Conservation (phyloP, 2,888 invertebrate genomes). For the Hecatera dysodea region DNA sequence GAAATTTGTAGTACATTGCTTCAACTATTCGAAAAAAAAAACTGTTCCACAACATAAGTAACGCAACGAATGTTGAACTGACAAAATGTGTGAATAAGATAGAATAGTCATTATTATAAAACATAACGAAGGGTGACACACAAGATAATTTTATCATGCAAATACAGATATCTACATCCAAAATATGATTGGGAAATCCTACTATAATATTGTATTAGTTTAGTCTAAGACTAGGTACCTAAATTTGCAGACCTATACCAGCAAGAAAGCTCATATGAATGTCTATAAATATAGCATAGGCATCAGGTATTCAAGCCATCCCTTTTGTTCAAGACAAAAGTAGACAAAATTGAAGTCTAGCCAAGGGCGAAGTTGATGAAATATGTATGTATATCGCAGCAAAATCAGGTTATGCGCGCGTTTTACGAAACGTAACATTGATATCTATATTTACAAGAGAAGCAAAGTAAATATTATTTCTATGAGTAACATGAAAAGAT, state of each 20-base stretch:
- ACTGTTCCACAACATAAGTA: background rate
- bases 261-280: constrained; percentile 19
- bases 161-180: background rate
- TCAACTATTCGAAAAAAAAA: background rate
- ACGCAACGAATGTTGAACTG: background rate
- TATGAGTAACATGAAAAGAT: background rate
- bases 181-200: too few species aligned
- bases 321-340: constrained; percentile 45
- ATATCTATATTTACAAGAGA: constrained; percentile 33
- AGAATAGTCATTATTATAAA: too few species aligned
- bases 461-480: constrained; percentile 7
- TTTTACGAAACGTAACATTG: constrained; percentile 28
- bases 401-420: constrained; percentile 20
- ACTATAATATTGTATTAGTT: background rate
- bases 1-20: background rate
- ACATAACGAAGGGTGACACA: too few species aligned
- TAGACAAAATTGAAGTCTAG: constrained; percentile 31
- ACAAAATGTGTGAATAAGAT: background rate
- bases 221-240: background rate
- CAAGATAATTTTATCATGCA: background rate
- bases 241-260: constrained; percentile 11
- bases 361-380: constrained; percentile 34
- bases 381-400: constrained; percentile 50
- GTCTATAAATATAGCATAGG: background rate
- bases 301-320: constrained; percentile 53